These are phyloP conservation scores for Microtus oregoni DNA, from an alignment of 2,113 vertebrate species.

Conservation along the genomic window DNA sequence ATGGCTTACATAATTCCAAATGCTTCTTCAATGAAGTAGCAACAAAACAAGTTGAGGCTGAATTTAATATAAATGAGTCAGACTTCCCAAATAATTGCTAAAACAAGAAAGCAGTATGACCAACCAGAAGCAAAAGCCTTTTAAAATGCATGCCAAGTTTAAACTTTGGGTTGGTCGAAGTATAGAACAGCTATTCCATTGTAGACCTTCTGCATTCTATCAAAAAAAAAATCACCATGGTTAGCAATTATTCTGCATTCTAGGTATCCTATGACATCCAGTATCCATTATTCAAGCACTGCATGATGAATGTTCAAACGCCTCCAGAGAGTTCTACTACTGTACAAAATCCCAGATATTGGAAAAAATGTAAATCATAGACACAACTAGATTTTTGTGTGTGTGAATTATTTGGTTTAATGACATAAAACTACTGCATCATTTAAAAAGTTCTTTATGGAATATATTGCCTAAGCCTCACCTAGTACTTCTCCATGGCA, in stretches of 20 bases:
- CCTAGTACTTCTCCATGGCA: neutral
- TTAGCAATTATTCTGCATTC: conserved; percentile 33
- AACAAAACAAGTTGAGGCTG: conserved; percentile 26
- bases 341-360: neutral
- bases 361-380: neutral
- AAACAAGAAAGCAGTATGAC: neutral
- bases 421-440: neutral
- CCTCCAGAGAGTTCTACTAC: neutral
- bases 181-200: neutral
- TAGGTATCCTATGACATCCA: neutral
- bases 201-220: conserved; percentile 3
- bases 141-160: neutral
- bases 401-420: neutral
- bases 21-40: conserved; percentile 27
- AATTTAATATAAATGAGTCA: conserved; percentile 53
- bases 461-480: neutral
- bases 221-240: neutral
- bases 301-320: conserved; percentile 29
- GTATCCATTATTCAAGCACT: neutral
- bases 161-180: conserved; percentile 6
- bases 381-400: conserved; percentile 24
- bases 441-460: neutral
- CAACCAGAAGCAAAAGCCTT: conserved; percentile 32
- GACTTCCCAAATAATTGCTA: conserved; percentile 50
- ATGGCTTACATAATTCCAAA: conserved; percentile 47